A percentile compares a stretch with the other conserved stretches of the same genome.
phyloP scores from a whole-genome alignment of 2,888 invertebrate species.

The Kryphioiulus occultus region DNA sequence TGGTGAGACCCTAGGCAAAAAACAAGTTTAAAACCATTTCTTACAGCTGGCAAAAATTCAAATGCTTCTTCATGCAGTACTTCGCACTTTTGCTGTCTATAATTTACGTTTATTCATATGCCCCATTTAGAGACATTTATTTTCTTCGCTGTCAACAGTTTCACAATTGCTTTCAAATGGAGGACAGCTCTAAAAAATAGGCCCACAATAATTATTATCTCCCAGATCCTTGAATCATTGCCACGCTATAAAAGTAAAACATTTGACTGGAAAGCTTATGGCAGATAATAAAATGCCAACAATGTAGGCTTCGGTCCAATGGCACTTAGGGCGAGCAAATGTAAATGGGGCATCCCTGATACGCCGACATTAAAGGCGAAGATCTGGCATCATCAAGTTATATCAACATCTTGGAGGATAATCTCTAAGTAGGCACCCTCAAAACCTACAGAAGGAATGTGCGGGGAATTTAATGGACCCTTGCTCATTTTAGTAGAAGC shows the following conservation, averaged over 20 bases:
- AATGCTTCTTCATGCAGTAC: neutral
- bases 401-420: conserved; percentile 28
- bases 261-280: conserved; percentile 1
- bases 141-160: neutral
- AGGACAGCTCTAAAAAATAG: neutral
- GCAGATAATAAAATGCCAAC: conserved; percentile 40
- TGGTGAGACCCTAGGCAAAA: neutral
- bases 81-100: conserved; percentile 1
- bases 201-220: conserved; percentile 12
- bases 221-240: conserved; percentile 32
- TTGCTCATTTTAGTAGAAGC: neutral
- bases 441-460: neutral
- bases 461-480: conserved; percentile 23
- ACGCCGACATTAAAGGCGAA: neutral
- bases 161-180: conserved; percentile 20
- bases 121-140: neutral
- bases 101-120: conserved; percentile 19
- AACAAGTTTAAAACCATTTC: neutral
- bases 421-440: neutral
- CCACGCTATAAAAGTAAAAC: conserved; percentile 35
- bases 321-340: conserved; percentile 24
- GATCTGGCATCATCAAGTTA: neutral
- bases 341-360: conserved; percentile 24
- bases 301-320: conserved; percentile 32
- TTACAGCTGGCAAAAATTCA: neutral